Conservation (phyloP, 2,888 invertebrate genomes). For the Apamea anceps region DNA sequence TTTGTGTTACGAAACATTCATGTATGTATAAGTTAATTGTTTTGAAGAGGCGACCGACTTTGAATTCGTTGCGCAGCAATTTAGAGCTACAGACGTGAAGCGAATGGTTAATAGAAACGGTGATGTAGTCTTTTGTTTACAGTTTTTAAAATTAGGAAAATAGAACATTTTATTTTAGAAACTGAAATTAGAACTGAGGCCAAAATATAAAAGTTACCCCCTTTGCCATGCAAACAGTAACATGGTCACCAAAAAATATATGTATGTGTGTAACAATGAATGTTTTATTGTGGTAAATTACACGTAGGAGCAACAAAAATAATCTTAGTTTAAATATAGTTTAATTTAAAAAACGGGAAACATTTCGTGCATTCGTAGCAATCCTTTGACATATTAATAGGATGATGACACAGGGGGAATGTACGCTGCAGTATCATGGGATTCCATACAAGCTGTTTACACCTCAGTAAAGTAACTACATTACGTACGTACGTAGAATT, state of each 20-base stretch:
- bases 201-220: neutral
- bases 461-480: slow-evolving; percentile 24
- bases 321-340: slow-evolving; percentile 14
- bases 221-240: neutral
- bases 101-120: slow-evolving; percentile 15
- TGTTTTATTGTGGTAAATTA: slow-evolving; percentile 3
- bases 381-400: slow-evolving; percentile 45
- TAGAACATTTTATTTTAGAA: neutral
- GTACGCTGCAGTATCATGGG: slow-evolving; percentile 50
- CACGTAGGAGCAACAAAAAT: slow-evolving; percentile 22
- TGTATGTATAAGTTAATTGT: slow-evolving; percentile 32
- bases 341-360: slow-evolving; percentile 26
- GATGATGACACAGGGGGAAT: slow-evolving; percentile 51
- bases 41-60: slow-evolving; percentile 31
- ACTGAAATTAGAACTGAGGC: neutral
- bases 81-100: slow-evolving; percentile 1
- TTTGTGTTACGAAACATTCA: slow-evolving; percentile 52
- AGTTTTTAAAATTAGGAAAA: neutral
- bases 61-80: neutral
- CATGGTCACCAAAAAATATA: neutral
- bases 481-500: neutral
- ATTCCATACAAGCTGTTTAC: slow-evolving; percentile 53
- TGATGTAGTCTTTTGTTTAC: slow-evolving; percentile 12
- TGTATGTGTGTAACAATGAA: too few relatives aligned
- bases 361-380: slow-evolving; percentile 26